phyloP scores from a whole-genome alignment of 2,797 vertebrate genomes.

The Denticeps clupeoides region DNA sequence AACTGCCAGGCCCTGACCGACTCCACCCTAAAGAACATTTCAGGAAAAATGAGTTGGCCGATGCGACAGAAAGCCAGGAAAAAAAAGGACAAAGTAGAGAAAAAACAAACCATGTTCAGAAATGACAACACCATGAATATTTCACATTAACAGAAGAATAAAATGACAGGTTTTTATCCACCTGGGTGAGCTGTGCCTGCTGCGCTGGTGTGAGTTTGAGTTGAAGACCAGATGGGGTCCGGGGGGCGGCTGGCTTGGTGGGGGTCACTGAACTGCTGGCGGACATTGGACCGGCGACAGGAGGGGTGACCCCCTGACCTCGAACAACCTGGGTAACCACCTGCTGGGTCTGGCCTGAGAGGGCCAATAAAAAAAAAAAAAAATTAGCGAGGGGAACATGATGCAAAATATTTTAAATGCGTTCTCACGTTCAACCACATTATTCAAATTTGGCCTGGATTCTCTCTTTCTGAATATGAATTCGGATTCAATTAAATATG shows the following conservation, averaged over 20 bases:
- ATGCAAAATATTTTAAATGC: no score
- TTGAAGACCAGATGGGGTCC: slow-evolving; percentile 56
- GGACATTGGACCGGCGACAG: slow-evolving; percentile 69
- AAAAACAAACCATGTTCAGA: no score
- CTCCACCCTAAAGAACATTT: not conserved
- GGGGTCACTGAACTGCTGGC: slow-evolving; percentile 61
- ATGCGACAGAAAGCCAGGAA: no score
- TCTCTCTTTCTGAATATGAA: no score
- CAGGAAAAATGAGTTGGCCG: no score
- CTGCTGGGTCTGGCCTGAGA: slow-evolving; percentile 73
- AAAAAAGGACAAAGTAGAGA: not conserved
- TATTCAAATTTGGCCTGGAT: no score
- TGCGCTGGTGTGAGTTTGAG: slow-evolving; percentile 93
- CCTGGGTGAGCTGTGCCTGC: slow-evolving; percentile 86
- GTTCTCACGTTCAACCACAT: no score
- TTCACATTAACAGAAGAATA: no score
- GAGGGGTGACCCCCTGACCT: slow-evolving; percentile 82
- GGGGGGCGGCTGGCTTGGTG: slow-evolving; percentile 30
- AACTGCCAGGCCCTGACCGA: slow-evolving; percentile 81
- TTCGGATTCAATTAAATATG: no score
- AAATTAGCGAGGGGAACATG: no score
- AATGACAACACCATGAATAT: no score
- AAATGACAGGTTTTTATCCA: slow-evolving; percentile 6
- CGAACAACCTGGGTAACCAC: slow-evolving; percentile 90
- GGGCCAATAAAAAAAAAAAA: not conserved